Conservation (phyloP, 1,140 invertebrate species). For the Drosophila subobscura region DNA sequence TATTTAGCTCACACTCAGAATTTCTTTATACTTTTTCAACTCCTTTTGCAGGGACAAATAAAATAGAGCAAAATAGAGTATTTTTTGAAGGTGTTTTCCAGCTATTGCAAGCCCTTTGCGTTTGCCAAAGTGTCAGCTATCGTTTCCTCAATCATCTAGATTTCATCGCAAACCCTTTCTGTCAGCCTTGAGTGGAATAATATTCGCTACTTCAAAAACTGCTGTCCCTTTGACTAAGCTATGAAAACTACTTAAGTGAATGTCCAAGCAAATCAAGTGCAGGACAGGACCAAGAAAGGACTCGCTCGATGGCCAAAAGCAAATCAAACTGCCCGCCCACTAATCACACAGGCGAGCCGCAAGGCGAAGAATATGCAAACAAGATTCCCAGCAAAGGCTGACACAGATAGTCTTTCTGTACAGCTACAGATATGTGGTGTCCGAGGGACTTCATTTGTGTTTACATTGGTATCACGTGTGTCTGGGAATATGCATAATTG, state of each 20-base stretch:
- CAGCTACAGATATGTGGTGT: neutral
- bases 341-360: conserved; percentile 61
- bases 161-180: neutral
- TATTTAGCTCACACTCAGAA: too few relatives aligned
- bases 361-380: conserved; percentile 49
- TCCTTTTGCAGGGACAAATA: neutral
- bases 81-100: too few relatives aligned
- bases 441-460: neutral
- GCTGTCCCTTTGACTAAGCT: neutral
- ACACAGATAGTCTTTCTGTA: conserved; percentile 2
- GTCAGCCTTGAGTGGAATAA: neutral
- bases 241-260: conserved; percentile 39
- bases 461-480: conserved; percentile 33
- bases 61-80: neutral
- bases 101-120: too few relatives aligned
- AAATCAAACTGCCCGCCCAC: conserved; percentile 59
- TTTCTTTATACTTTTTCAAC: too few relatives aligned
- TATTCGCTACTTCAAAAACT: neutral
- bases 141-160: neutral
- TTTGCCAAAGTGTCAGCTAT: too few relatives aligned
- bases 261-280: conserved; percentile 43
- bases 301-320: conserved; percentile 23
- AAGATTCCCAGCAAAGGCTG: conserved; percentile 33
- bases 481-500: conserved; percentile 67
- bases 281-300: neutral